phyloP scores from a whole-genome alignment of 2,113 vertebrate genomes.

The Phalacrocorax brasilianus region DNA sequence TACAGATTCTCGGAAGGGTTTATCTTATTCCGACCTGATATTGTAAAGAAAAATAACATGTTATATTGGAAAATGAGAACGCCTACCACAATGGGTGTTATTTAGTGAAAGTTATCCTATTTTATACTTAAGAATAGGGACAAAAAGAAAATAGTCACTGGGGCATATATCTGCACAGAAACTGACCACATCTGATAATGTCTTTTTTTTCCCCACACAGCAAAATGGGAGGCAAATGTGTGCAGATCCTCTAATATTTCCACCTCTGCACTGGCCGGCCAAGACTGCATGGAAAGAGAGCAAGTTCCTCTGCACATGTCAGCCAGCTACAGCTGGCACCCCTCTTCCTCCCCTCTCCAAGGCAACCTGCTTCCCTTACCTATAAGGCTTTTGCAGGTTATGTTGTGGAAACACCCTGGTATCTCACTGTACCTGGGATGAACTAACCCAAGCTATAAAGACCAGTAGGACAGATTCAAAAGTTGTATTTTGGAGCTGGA shows the following conservation, averaged over 20 bases:
- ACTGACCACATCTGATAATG: not conserved
- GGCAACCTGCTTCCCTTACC: not conserved
- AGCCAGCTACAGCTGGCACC: not conserved
- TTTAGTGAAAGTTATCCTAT: not conserved
- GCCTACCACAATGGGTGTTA: not conserved
- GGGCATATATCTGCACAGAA: not conserved
- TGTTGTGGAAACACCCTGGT: not conserved
- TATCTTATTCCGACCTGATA: not conserved
- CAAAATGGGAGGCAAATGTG: not conserved
- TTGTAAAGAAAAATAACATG: not conserved
- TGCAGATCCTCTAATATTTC: not conserved
- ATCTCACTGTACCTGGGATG: not conserved
- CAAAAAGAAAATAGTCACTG: not conserved
- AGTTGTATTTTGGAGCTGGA: not conserved
- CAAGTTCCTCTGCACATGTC: accelerated
- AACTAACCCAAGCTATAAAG: not conserved
- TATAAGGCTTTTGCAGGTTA: not conserved
- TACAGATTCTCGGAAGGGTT: not conserved
- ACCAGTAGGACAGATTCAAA: not conserved
- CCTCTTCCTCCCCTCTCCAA: not conserved
- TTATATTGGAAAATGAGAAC: not conserved
- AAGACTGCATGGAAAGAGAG: not conserved
- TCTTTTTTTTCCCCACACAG: not conserved
- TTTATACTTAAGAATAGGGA: not conserved
- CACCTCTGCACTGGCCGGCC: not conserved